phyloP scores from a whole-genome alignment of 2,797 vertebrate genomes.

The Gymnocypris eckloni region DNA sequence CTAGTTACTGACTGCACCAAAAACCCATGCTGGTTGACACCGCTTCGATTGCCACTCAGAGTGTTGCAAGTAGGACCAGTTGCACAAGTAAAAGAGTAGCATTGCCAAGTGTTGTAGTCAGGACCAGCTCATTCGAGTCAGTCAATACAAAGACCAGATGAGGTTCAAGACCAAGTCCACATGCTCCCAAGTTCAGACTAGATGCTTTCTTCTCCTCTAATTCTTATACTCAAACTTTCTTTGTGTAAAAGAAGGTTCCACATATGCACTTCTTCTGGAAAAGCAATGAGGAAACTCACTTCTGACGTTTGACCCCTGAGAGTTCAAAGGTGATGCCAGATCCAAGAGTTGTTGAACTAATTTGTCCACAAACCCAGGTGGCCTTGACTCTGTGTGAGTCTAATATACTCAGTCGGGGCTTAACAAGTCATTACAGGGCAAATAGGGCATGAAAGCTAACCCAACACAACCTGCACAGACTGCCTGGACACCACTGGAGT shows the following conservation, averaged over 20 bases:
- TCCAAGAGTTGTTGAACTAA: not conserved
- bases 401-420: conserved; percentile 48
- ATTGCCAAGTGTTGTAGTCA: not conserved
- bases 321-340: conserved; percentile 53
- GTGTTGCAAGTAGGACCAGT: not conserved
- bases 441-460: conserved; percentile 29
- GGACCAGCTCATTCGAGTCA: not conserved
- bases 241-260: not conserved
- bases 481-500: conserved; percentile 45
- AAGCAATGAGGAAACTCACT: not conserved
- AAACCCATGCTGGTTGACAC: not conserved
- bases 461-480: conserved; percentile 38
- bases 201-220: not conserved
- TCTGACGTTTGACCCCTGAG: conserved; percentile 36
- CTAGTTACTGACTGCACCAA: not conserved
- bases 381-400: conserved; percentile 57
- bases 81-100: not conserved
- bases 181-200: not conserved
- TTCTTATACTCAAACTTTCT: not conserved
- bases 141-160: not conserved
- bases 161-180: not conserved
- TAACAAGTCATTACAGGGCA: conserved; percentile 55
- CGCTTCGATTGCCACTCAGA: fast-evolving
- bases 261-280: not conserved
- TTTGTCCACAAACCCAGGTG: conserved; percentile 55